Base-by-base conservation (phyloP, 2,797 vertebrate species). In the Tolypeutes matacus region DNA sequence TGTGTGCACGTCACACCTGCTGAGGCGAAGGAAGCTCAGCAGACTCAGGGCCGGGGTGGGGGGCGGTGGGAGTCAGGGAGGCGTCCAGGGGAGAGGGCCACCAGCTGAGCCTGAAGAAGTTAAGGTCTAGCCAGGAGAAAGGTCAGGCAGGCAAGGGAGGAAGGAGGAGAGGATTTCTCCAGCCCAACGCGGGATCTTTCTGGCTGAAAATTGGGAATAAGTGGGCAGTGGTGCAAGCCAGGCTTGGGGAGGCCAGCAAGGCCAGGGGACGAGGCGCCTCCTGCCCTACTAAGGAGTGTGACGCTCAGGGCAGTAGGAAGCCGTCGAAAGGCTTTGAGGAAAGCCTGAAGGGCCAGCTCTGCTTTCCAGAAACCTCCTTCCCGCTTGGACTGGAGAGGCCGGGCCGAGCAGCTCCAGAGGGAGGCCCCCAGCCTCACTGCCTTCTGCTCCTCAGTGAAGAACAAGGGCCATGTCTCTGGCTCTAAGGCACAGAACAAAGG, bases 171-270 rank as follows among this genome's bases (percentile, higher is more conserved):
- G 11, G 39, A 5, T 20, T 1, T 23, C 36, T 10, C 11, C 6
- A 13, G 12, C 62, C 4, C 21, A 56, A 17, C 23, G 25, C 1
- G 5, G n/a, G 21, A 23, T 31, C 77, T 13, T 36, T 58, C 69
- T 51, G 67, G 78, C 39, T 49, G 14, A 42, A 64, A 3, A 34
- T 12, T 0, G 1, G 56, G 77, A 72, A 72, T 29, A 82, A 65
- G 70, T 29, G 14, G 49, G 53, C 11, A 36, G 34, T 20, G 2
- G 2, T 42, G 34, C 67, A 17, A 13, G 31, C 0, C 0, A 11
- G 53, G 36, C 25, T 51, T n/a, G n/a, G 17, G 49, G 31, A 42
- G 11, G 21, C 23, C 8, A 25, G 3, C 15, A 39, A 49, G 4
- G n/a, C n/a, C 49, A 46, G 58, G 69, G 73, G 11, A 9, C 21